phyloP scores from a whole-genome alignment of 2,888 invertebrate species.

The Steinernema carpocapsae region DNA sequence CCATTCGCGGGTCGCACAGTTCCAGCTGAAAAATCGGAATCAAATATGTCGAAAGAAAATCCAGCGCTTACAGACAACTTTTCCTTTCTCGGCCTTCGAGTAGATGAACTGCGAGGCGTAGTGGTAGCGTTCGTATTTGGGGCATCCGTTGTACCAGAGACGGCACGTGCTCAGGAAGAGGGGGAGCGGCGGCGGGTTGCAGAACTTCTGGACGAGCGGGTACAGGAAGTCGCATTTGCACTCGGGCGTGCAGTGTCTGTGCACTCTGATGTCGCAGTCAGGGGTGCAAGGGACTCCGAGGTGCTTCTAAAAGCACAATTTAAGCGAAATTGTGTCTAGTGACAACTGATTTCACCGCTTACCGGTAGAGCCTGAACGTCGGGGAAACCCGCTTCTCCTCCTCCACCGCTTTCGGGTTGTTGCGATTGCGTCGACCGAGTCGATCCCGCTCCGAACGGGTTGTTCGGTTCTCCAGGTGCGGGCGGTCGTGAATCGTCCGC shows the following conservation, averaged over 20 bases:
- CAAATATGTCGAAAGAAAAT: background rate
- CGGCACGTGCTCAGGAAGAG: constrained; percentile 63
- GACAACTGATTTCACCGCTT: too few relatives aligned
- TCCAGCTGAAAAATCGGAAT: background rate
- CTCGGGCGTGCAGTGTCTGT: constrained; percentile 61
- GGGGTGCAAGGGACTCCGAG: constrained; percentile 58
- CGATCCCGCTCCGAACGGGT: constrained; percentile 11
- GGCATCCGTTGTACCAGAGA: constrained; percentile 63
- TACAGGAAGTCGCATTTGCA: constrained; percentile 64
- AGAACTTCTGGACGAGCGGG: constrained; percentile 61
- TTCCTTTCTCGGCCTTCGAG: constrained; percentile 64
- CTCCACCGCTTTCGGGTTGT: background rate
- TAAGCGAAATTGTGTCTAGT: background rate
- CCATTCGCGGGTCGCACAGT: constrained; percentile 3
- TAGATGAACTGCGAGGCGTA: constrained; percentile 64
- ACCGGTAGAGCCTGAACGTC: constrained; percentile 21
- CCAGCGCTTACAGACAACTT: constrained; percentile 47
- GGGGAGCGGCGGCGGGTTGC: constrained; percentile 64
- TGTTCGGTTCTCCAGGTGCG: background rate
- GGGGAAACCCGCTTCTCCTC: constrained; percentile 36
- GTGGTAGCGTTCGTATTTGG: constrained; percentile 60
- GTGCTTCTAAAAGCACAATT: background rate
- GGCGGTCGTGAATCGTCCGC: background rate
- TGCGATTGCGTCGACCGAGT: constrained; percentile 7
- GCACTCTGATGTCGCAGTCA: constrained; percentile 56